These are phyloP conservation scores for Xestobium rufovillosum DNA, from an alignment of 2,888 invertebrate species.

Conservation along the genomic window DNA sequence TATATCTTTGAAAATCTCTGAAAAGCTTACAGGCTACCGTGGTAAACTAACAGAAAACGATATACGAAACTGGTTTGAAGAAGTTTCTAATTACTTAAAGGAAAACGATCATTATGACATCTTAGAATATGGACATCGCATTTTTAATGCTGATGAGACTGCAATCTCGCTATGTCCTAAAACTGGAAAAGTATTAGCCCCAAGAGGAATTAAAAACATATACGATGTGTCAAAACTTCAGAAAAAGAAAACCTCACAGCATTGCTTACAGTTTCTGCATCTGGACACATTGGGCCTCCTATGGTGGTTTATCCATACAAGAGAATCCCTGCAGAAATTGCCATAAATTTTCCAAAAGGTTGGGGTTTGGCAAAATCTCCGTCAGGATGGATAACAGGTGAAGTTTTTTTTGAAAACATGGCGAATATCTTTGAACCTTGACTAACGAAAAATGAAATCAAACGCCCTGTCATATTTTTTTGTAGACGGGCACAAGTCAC, in stretches of 20 bases:
- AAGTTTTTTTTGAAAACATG: slow-evolving; percentile 35
- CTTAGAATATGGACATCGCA: slow-evolving; percentile 4
- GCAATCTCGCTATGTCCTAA: slow-evolving; percentile 30
- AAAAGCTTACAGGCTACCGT: slow-evolving; percentile 20
- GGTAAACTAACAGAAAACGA: slow-evolving; percentile 20
- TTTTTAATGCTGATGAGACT: slow-evolving; percentile 23
- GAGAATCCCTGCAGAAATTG: slow-evolving; percentile 3
- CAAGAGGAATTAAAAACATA: slow-evolving; percentile 25
- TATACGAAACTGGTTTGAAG: background rate
- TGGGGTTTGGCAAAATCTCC: slow-evolving; percentile 38
- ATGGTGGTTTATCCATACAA: slow-evolving; percentile 20
- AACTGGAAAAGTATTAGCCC: slow-evolving; percentile 22
- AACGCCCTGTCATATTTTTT: slow-evolving; percentile 33
- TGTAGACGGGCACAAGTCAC: slow-evolving; percentile 35
- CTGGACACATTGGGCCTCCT: slow-evolving; percentile 26
- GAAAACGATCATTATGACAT: background rate
- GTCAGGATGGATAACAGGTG: slow-evolving; percentile 38
- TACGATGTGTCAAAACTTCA: slow-evolving; percentile 23
- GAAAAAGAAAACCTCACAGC: slow-evolving; percentile 27
- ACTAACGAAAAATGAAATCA: slow-evolving; percentile 29
- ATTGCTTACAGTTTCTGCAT: slow-evolving; percentile 28
- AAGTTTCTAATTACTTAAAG: background rate
- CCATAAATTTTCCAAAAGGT: slow-evolving; percentile 20
- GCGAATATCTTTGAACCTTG: slow-evolving; percentile 35
- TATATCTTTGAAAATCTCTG: slow-evolving; percentile 10